Percentiles rank a stretch among this genome's conserved stretches.
Conservation (phyloP, 2,113 vertebrate species). For the Peromyscus californicus region DNA sequence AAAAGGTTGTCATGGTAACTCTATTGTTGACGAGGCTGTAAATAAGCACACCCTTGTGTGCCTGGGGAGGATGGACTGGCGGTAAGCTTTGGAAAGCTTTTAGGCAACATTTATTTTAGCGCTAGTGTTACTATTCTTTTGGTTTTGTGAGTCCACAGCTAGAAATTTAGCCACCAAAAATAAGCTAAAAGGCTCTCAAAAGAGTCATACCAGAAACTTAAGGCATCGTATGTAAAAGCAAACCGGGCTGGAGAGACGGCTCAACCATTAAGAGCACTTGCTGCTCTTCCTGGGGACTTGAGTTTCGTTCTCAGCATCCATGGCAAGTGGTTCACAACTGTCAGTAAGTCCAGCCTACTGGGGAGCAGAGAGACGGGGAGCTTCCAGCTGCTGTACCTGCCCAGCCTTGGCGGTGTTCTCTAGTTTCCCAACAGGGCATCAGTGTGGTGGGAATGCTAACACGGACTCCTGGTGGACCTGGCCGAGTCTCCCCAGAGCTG, state of each 20-base stretch:
- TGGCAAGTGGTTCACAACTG: background rate
- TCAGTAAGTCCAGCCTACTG: background rate
- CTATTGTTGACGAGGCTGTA: background rate
- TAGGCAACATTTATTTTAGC: conserved; percentile 59
- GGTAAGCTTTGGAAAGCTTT: conserved; percentile 51
- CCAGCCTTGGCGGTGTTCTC: background rate
- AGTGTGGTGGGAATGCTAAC: no score
- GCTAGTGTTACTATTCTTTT: conserved; percentile 47
- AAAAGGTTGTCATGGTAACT: conserved; percentile 49
- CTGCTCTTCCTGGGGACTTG: background rate
- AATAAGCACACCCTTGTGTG: background rate
- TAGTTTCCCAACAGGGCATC: background rate
- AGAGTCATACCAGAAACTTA: conserved; percentile 2
- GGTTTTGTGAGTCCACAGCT: conserved; percentile 36
- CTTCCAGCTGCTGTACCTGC: background rate
- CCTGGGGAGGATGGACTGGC: conserved; percentile 27
- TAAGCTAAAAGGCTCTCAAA: conserved; percentile 46
- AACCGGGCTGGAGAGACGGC: background rate
- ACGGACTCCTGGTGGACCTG: background rate
- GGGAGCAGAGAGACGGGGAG: background rate
- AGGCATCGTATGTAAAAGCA: background rate
- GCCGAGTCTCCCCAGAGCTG: background rate
- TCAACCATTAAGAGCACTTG: background rate
- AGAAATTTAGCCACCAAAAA: conserved; percentile 67
- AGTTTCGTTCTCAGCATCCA: background rate